Base-by-base conservation (phyloP, 2,113 vertebrate genomes). In the Ia io region DNA sequence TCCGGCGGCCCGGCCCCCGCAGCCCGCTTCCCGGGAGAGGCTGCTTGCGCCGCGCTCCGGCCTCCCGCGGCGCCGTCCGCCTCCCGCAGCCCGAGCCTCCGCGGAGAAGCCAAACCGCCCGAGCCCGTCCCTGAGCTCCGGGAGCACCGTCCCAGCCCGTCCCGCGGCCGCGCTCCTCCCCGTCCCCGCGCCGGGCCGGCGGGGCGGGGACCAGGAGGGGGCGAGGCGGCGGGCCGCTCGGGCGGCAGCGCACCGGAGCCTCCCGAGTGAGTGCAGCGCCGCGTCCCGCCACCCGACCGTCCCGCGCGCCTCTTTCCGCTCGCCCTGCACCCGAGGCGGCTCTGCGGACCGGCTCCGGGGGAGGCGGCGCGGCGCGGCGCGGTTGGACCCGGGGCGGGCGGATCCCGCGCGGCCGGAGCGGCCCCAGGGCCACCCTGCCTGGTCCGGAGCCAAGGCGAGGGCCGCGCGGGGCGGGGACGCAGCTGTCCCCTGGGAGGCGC, bases 191-290 rank as follows among this genome's bases (percentile, higher is more conserved):
- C 71, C 61, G 1, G 88, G 83, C 90, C 90, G 69, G 91, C 94
- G 42, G 94, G 97, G 96, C 96, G 94, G 94, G 95, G 95, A 96
- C 82, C 37, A 28, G 63, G 89, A 35, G 28, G 84, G 78, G 95
- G 85, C 59, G 67, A 20, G 78, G 73, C 77, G 51, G 20, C 82
- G 30, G 18, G 91, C 20, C 74, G 93, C 91, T 93, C 77, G 20
- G 76, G 67, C 90, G 1, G 93, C 93, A 65, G 25, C 93, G 71
- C 65, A 95, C 88, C 49, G 63, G 87, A 88, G 42, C 67, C 93
- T 49, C 37, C 95, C 17, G 30, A 88, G 97, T 94, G 88, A 97
- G 96, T 96, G 93, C 74, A 12, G 42, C 77, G 71, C 44, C 71
- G 32, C 4, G 11, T 40, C 42, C 23, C 84, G n/a, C n/a, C n/a